phyloP scores from a whole-genome alignment of 2,888 invertebrate species.

The Anagyrus pseudococci region DNA sequence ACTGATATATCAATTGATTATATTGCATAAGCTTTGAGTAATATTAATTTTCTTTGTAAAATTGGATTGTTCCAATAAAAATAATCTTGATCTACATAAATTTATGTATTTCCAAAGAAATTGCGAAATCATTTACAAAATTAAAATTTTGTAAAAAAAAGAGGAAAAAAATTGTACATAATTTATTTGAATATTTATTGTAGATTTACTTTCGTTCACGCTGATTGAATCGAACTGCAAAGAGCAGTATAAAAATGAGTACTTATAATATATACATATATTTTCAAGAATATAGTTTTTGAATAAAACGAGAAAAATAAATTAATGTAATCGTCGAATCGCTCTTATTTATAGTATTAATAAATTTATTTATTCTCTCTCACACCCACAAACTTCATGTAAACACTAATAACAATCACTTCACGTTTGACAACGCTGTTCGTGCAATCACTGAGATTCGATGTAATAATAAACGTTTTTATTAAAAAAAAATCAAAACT shows the following conservation, averaged over 20 bases:
- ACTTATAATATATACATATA: too few relatives aligned
- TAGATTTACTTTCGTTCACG: too few relatives aligned
- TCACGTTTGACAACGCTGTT: slow-evolving; percentile 30
- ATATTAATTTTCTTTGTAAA: background rate
- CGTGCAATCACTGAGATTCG: slow-evolving; percentile 22
- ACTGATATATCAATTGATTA: background rate
- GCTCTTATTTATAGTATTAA: background rate
- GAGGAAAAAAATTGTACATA: background rate
- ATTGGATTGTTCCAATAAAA: background rate
- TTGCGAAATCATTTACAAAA: background rate
- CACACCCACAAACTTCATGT: background rate
- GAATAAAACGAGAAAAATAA: too few relatives aligned
- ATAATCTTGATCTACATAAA: background rate
- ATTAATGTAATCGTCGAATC: too few relatives aligned
- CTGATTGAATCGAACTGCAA: too few relatives aligned
- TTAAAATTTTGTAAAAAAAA: background rate
- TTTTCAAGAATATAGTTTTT: too few relatives aligned
- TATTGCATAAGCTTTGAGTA: too few relatives aligned
- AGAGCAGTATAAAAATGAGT: too few relatives aligned
- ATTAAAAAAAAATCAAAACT: slow-evolving; percentile 11
- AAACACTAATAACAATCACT: slow-evolving; percentile 19
- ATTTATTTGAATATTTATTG: too few relatives aligned
- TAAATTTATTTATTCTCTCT: background rate
- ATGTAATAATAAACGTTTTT: slow-evolving; percentile 35
- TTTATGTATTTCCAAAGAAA: background rate